Base-by-base conservation (phyloP, 2,888 invertebrate genomes). In the Pseudolycoriella hygida region DNA sequence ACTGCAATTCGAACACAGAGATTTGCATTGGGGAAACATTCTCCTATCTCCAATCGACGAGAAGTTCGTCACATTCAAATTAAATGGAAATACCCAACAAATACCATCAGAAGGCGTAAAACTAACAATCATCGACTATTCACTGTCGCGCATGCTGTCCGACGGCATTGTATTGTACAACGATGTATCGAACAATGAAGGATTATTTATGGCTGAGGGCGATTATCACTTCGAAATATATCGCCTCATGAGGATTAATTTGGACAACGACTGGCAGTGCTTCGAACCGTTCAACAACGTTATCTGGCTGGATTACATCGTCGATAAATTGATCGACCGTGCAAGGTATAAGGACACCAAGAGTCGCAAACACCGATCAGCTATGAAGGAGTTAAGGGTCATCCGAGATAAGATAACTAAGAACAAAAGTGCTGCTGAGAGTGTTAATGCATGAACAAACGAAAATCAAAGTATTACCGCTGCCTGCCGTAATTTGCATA, bases 201-300 rank as follows among this genome's bases (percentile, higher is more conserved):
- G 77, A 45, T 70, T 93, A 44, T 93, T 86, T 64, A 73, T 71
- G 48, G 86, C 87, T 2, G 69, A 74, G 47, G 92, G 92, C 11
- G 93, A 94, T 64, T 89, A 89, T 62, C 96, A 97, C 69, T 96
- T 90, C 67, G 85, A 93, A 52, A 78, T 97, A 46, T 97, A 97
- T 64, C 72, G 92, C 53, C 72, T 81, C 60, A 96, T 96, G 94
- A 72, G 77, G 53, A 71, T 78, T 47, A 73, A 74, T 59, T 74
- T 85, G 54, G 68, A 32, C 2, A 82, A 92, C 63, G 70, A 85
- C 55, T 97, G 96, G 96, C 72, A n/a, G n/a, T n/a, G n/a, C n/a
- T n/a, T n/a, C n/a, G n/a, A n/a, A n/a, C n/a, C n/a, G n/a, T n/a
- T n/a, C 77, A 55, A 64, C 63, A 45, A 93, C 80, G 67, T 74